These are phyloP conservation scores for Araneus ventricosus DNA, from an alignment of 1,140 invertebrate species.

Conservation along the genomic window DNA sequence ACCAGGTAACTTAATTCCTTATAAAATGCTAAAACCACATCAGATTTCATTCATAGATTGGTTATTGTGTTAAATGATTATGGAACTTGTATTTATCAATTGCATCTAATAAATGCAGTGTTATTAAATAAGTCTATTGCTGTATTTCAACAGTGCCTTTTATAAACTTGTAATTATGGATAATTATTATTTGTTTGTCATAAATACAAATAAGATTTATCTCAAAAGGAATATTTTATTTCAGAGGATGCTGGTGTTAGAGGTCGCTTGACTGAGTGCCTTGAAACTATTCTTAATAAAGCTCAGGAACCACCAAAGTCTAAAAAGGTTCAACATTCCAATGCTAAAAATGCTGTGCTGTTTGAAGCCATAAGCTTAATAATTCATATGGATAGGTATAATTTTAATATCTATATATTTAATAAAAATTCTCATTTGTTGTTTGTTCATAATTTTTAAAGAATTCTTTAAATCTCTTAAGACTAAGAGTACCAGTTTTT, in stretches of 20 bases:
- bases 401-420: neutral
- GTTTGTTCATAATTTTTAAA: neutral
- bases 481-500: too few species aligned
- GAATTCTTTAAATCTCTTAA: neutral
- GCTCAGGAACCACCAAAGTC: slow-evolving; percentile 99
- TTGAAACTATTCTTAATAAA: slow-evolving; percentile 99
- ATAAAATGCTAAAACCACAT: too few species aligned
- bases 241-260: slow-evolving; percentile 88
- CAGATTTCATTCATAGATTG: too few species aligned
- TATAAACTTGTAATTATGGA: too few species aligned
- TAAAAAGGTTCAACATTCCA: slow-evolving; percentile 99
- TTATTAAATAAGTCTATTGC: too few species aligned
- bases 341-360: slow-evolving; percentile 99
- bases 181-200: too few species aligned
- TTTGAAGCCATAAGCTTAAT: slow-evolving; percentile 99
- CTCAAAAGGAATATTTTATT: slow-evolving; percentile 29
- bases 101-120: too few species aligned
- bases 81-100: too few species aligned
- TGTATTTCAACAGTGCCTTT: too few species aligned
- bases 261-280: slow-evolving; percentile 96
- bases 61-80: too few species aligned
- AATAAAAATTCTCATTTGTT: too few species aligned
- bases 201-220: too few species aligned
- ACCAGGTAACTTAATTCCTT: slow-evolving; percentile 83
- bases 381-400: slow-evolving; percentile 96